Percentiles rank a stretch among this genome's conserved stretches.
Evolutionary conservation across 2,113 vertebrate species (phyloP).

Genomic region (Callaeas wilsoni): DNA sequence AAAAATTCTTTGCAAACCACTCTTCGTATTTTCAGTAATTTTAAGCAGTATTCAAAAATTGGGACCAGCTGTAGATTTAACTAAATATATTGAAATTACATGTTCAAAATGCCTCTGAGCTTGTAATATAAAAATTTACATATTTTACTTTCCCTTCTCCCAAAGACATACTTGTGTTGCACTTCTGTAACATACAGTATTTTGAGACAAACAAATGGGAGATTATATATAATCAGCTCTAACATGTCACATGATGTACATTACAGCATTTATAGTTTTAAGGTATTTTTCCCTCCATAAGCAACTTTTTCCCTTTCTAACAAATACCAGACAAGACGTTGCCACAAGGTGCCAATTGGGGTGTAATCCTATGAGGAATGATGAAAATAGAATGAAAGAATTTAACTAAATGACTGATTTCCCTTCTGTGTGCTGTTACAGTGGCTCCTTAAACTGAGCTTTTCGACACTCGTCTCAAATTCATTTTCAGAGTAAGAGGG

Average conservation of each 20-base stretch:
- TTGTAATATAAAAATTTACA: neutral
- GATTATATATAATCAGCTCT: neutral
- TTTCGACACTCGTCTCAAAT: neutral
- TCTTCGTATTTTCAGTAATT: neutral
- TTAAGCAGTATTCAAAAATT: neutral
- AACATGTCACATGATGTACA: neutral
- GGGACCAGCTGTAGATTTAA: neutral
- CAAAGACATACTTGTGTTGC: neutral
- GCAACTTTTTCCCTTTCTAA: neutral
- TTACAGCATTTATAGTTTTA: neutral
- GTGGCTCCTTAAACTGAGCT: neutral
- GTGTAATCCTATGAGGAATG: neutral
- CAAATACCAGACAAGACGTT: neutral
- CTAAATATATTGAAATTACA: neutral
- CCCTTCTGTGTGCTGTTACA: accelerated
- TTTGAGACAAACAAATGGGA: neutral
- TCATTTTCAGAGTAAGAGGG: accelerated
- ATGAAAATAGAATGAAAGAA: neutral
- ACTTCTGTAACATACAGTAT: neutral
- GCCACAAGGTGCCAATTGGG: accelerated
- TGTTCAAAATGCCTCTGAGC: neutral
- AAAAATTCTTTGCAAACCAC: neutral
- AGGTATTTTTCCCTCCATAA: neutral
- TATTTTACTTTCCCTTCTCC: neutral
- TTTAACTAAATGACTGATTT: neutral